Base-by-base conservation (phyloP, 2,888 invertebrate species). In the Drosophila stalkeri region DNA sequence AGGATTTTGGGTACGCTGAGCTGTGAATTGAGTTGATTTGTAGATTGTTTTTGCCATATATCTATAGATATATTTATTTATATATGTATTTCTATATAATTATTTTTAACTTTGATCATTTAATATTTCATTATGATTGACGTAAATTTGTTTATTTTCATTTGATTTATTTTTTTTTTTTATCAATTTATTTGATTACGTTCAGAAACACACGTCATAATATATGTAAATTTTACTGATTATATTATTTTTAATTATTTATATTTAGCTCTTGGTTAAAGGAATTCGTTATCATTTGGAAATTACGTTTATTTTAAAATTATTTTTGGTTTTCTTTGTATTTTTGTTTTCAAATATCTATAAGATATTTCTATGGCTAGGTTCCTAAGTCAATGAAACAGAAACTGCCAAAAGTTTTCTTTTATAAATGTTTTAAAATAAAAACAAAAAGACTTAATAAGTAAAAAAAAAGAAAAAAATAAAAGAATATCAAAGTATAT, bases 321-420 rank as follows among this genome's bases (percentile, higher is more conserved):
- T 27, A 1, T 47, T 47, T 8, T 1, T 31, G 8, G 20, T 37
- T 3, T 37, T 16, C 16, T 3, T 12, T 51, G 12, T n/a, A n/a
- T 55, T 43, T n/a, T 12, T 43, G 3, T 46, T 43, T 12, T 27
- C 11, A 11, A 33, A 31, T 47, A 55, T 52, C 9, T 61, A 37
- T 47, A 75, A 52, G 51, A 76, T 56, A 46, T 54, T 23, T 56
- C 14, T 47, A 64, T 68, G 70, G 78, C 73, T 65, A 73, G 77
- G 72, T 76, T 75, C 76, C 76, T 72, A 55, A 76, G 56, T 60
- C 51, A 43, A 59, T 51, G 18, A 72, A 79, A 67, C 72, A 63
- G 44, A 68, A 64, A 78, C 78, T 77, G 80, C 73, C 68, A 77
- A 76, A 80, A 35, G 31, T 31, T 39, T 49, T 14, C 14, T 47